phyloP scores from a whole-genome alignment of 2,113 vertebrate genomes.

The Colossoma macropomum region DNA sequence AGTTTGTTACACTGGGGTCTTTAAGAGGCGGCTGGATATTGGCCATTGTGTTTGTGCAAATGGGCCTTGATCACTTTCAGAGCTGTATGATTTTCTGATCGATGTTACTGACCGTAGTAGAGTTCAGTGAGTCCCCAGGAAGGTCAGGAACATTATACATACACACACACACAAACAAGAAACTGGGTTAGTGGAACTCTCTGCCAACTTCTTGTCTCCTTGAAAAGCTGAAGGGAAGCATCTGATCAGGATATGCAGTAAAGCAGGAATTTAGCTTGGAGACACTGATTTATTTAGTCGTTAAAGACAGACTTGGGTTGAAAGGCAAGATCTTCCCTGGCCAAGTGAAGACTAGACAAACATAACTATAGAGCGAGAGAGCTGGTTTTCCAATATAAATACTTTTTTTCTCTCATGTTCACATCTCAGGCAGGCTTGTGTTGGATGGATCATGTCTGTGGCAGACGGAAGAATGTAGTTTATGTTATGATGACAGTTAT shows the following conservation, averaged over 20 bases:
- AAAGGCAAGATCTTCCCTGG: background rate
- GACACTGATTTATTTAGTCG: constrained; percentile 26
- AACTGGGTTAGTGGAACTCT: background rate
- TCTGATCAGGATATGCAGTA: constrained; percentile 40
- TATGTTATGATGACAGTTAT: background rate
- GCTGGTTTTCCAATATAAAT: constrained; percentile 20
- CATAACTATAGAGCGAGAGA: background rate
- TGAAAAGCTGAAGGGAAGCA: constrained; percentile 24
- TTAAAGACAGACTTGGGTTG: constrained; percentile 19
- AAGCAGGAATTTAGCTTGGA: background rate
- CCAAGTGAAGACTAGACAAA: background rate
- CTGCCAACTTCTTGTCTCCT: constrained; percentile 15
- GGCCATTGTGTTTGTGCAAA: background rate
- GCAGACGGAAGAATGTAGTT: background rate
- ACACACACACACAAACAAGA: constrained; percentile 23
- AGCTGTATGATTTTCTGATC: background rate
- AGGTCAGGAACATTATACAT: background rate
- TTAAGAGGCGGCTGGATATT: background rate
- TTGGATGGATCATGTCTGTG: background rate
- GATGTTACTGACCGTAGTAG: background rate
- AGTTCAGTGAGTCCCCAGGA: background rate
- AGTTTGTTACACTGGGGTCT: background rate
- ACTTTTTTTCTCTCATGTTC: constrained; percentile 19
- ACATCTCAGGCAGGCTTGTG: background rate
- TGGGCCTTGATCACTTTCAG: background rate